A percentile compares a stretch with the other conserved stretches of the same genome.
Evolutionary conservation across 92 coral and sea anemone species (phyloP).

Genomic region (Pocillopora meandrina): DNA sequence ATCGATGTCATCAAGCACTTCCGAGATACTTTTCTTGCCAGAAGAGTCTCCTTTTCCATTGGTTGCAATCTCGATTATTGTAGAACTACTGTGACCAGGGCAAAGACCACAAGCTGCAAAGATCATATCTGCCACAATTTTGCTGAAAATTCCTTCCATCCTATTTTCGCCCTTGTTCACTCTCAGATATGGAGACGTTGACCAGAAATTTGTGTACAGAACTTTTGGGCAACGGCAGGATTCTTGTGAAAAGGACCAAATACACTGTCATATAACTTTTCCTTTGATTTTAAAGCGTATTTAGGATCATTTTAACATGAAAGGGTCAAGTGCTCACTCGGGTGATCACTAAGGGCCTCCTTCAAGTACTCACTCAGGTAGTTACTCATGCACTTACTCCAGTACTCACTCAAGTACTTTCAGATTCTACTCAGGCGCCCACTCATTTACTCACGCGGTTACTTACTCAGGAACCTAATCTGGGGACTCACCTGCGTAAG

Average conservation of each 20-base stretch:
- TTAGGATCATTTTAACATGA: too few relatives aligned
- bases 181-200: slow-evolving; percentile 69
- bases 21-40: slow-evolving; percentile 35
- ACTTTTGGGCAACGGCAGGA: slow-evolving; percentile 78
- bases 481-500: slow-evolving; percentile 24
- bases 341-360: too few relatives aligned
- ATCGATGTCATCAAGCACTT: slow-evolving; percentile 62
- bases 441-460: background rate
- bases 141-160: slow-evolving; percentile 61
- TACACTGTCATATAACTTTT: too few relatives aligned
- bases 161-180: slow-evolving; percentile 11
- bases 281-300: too few relatives aligned
- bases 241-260: slow-evolving; percentile 30
- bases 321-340: too few relatives aligned
- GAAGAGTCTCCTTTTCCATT: slow-evolving; percentile 47
- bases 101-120: slow-evolving; percentile 72
- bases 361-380: too few relatives aligned
- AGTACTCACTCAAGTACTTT: too few relatives aligned
- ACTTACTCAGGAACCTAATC: background rate
- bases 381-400: too few relatives aligned
- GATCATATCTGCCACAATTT: slow-evolving; percentile 41
- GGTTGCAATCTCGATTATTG: slow-evolving; percentile 32
- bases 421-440: too few relatives aligned
- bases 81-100: slow-evolving; percentile 57
- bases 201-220: slow-evolving; percentile 77